Percentiles rank a stretch among this genome's conserved stretches.
Evolutionary conservation across 2,797 vertebrate genomes (phyloP).

Genomic region (Trachurus trachurus): DNA sequence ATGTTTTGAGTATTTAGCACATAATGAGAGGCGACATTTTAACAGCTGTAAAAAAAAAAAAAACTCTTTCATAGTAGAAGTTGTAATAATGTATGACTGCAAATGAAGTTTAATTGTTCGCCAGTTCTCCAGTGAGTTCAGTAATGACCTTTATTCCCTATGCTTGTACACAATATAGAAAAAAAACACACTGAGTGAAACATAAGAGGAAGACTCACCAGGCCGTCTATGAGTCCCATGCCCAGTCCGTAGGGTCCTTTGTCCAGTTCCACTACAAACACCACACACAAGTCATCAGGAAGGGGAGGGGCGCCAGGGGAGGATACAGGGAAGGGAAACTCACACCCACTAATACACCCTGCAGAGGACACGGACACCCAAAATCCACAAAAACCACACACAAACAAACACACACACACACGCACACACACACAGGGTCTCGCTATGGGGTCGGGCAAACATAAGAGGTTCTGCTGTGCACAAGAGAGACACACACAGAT

Average conservation of each 20-base stretch:
- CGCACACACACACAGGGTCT: slow-evolving; percentile 66
- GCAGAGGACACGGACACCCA: slow-evolving; percentile 80
- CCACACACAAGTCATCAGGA: slow-evolving; percentile 92
- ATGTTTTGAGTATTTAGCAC: no score
- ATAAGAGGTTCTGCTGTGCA: slow-evolving; percentile 47
- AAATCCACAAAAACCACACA: slow-evolving; percentile 53
- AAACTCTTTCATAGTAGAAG: no score
- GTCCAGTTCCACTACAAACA: slow-evolving; percentile 96
- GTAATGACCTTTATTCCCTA: no score
- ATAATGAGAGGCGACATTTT: no score
- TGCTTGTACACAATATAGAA: no score
- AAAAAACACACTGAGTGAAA: not conserved
- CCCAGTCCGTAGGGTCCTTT: slow-evolving; percentile 95
- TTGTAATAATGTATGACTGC: no score
- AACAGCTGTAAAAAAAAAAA: no score
- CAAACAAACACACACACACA: slow-evolving; percentile 56
- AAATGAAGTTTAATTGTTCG: no score
- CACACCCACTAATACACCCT: slow-evolving; percentile 90
- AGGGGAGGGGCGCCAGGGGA: slow-evolving; percentile 87
- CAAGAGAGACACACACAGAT: slow-evolving; percentile 38
- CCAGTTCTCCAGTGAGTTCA: no score
- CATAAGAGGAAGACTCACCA: slow-evolving; percentile 86
- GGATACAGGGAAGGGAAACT: slow-evolving; percentile 87
- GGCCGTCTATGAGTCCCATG: slow-evolving; percentile 96
- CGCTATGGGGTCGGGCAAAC: slow-evolving; percentile 73